phyloP scores from a whole-genome alignment of 2,797 vertebrate species.

The Pangasius mekongensis region DNA sequence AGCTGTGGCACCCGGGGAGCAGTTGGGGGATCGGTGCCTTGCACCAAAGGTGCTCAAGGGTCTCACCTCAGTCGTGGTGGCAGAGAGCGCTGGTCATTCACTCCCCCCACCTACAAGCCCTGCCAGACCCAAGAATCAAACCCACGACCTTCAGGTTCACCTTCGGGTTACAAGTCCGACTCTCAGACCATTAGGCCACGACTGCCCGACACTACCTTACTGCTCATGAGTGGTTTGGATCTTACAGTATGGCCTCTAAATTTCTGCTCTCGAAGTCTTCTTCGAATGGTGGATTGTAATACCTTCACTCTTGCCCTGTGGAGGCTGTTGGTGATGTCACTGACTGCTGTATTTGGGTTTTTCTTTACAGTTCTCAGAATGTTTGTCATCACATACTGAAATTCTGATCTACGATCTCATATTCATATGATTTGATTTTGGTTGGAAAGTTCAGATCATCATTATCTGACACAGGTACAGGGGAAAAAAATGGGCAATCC shows the following conservation, averaged over 20 bases:
- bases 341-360: not conserved
- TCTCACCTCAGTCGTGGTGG: too few species aligned
- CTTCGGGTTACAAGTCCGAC: too few species aligned
- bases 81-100: too few species aligned
- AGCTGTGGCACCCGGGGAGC: too few species aligned
- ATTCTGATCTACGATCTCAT: not conserved
- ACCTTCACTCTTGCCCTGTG: not conserved
- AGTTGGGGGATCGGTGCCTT: too few species aligned
- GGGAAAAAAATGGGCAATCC: not conserved
- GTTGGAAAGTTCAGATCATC: not conserved
- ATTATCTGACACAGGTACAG: not conserved
- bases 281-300: not conserved
- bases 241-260: not conserved
- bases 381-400: not conserved
- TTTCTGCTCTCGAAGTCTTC: not conserved
- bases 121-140: too few species aligned
- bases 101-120: too few species aligned
- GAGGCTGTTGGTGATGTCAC: not conserved
- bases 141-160: too few species aligned
- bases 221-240: not conserved
- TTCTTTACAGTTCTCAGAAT: not conserved
- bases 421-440: not conserved
- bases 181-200: too few species aligned
- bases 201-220: not conserved
- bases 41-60: too few species aligned